Evolutionary conservation across 2,797 vertebrate species (phyloP), one percentile per base, ranked within the genome.

Genomic region (Megaceryle alcyon): DNA sequence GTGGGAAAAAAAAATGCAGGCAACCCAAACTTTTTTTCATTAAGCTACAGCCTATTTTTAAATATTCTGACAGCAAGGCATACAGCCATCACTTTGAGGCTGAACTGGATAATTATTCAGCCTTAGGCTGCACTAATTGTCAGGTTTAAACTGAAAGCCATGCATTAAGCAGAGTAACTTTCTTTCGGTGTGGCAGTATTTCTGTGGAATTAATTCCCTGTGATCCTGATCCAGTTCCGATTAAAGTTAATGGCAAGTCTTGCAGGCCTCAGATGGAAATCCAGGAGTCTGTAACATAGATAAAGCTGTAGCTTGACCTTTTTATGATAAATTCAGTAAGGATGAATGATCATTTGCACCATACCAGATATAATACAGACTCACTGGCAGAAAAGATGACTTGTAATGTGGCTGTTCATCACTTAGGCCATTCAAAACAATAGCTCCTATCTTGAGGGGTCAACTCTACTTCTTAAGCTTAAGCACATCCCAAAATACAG

Each of bases 121-220:
- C 43, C 43, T 54, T 72, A 84, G 41, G 59, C 56, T 93, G 53
- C 63, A 51, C 78, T 92, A 88, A 83, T 89, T 81, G 76, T 53
- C 71, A 77, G 43, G 37, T 82, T 88, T 94, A 92, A 97, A 94
- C 49, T 46, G 49, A 94, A 93, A 48, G n/a, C n/a, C 63, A 65
- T 65, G 21, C 41, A 44, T 44, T 65, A 65, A 65, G 12, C 29
- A 85, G 39, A 79, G 44, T 59, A 86, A 66, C 61, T 81, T 88
- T 5, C 63, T 70, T 82, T 76, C 82, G 54, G 10, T 31, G 21
- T 49, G 49, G 59, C 54, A 75, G 5, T 82, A 84, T 79, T 84
- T 90, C 77, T 46, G 11, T 73, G 66, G 80, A 88, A 79, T 60
- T 33, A 72, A 79, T 70, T 82, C 43, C 33, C 72, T 61, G 14